phyloP scores from a whole-genome alignment of 2,113 vertebrate species.

The Stomatorhinus ivindoensis region DNA sequence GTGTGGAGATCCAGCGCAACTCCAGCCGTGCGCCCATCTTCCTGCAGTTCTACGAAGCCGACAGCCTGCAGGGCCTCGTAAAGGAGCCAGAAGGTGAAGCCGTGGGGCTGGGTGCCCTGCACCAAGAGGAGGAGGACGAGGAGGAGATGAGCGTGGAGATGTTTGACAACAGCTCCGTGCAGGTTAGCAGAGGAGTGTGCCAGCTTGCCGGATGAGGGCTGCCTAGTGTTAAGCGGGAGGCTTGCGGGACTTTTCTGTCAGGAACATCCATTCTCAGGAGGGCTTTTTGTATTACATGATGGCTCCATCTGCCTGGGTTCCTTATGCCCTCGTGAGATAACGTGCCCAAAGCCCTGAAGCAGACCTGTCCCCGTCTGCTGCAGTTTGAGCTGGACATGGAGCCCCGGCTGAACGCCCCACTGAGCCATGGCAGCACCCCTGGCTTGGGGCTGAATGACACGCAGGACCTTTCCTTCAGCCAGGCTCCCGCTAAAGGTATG shows the following conservation, averaged over 20 bases:
- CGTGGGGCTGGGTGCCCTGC: constrained; percentile 33
- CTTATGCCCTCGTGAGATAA: neutral
- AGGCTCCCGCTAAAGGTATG: constrained; percentile 81
- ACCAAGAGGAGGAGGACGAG: constrained; percentile 65
- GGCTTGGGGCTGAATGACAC: constrained; percentile 64
- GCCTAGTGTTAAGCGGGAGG: neutral
- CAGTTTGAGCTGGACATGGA: constrained; percentile 94
- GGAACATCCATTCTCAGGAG: neutral
- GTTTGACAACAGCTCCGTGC: constrained; percentile 84
- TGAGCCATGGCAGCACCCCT: constrained; percentile 43
- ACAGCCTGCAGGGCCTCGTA: constrained; percentile 63
- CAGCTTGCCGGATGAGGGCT: neutral
- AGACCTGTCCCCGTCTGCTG: neutral
- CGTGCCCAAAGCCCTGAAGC: neutral
- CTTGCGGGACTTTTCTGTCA: neutral
- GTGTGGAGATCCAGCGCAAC: constrained; percentile 91
- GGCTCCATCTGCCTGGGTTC: neutral
- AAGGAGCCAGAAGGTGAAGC: constrained; percentile 44
- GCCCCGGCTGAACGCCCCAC: constrained; percentile 74
- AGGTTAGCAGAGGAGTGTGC: constrained; percentile 40
- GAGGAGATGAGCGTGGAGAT: constrained; percentile 84
- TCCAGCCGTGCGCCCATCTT: constrained; percentile 81
- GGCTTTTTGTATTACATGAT: neutral
- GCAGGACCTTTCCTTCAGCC: constrained; percentile 79
- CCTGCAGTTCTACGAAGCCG: constrained; percentile 77